phyloP scores from a whole-genome alignment of 2,113 vertebrate species.

The Pseudorasbora parva region DNA sequence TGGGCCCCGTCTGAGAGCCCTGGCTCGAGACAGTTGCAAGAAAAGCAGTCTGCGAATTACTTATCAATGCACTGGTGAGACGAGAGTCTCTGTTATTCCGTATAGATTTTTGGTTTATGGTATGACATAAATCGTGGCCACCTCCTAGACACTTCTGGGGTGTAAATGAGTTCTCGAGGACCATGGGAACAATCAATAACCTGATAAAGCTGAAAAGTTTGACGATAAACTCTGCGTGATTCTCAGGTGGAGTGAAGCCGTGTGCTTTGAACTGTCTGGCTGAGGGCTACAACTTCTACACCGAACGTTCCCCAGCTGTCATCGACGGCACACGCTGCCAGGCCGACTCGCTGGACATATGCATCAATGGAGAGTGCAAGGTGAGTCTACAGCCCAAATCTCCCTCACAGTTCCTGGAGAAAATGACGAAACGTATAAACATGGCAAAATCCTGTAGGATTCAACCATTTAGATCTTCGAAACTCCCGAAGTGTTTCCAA shows the following conservation, averaged over 20 bases:
- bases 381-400: constrained; percentile 67
- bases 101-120: neutral
- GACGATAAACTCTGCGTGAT: neutral
- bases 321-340: constrained; percentile 97
- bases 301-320: constrained; percentile 94
- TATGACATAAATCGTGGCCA: neutral
- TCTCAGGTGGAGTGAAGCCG: constrained; percentile 92
- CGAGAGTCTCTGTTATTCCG: neutral
- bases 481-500: no score
- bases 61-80: constrained; percentile 26
- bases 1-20: constrained; percentile 3
- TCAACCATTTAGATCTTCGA: no score
- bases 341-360: constrained; percentile 95
- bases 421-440: neutral
- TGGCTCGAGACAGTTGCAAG: neutral
- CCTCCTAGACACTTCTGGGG: constrained; percentile 1
- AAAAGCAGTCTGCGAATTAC: constrained; percentile 10
- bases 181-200: constrained; percentile 7
- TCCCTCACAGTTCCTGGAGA: neutral
- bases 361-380: constrained; percentile 99
- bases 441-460: no score
- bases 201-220: constrained; percentile 2
- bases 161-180: neutral
- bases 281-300: constrained; percentile 99
- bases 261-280: constrained; percentile 97